phyloP scores from a whole-genome alignment of 2,113 vertebrate species.

The Polyodon spathula region DNA sequence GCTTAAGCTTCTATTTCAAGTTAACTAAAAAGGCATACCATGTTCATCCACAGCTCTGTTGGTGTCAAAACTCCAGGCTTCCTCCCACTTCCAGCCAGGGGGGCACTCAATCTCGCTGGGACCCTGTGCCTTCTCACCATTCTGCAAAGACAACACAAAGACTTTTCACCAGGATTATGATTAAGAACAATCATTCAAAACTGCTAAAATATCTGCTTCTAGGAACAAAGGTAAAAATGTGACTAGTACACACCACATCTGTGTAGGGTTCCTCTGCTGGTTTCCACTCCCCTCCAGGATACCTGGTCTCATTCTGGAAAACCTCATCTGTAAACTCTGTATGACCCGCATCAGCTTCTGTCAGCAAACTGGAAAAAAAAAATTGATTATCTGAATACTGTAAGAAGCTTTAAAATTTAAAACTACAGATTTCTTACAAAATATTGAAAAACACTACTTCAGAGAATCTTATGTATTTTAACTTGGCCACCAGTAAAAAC shows the following conservation, averaged over 20 bases:
- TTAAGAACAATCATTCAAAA: background rate
- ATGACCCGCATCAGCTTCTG: conserved; percentile 90
- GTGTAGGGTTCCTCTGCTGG: conserved; percentile 69
- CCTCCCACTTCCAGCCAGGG: conserved; percentile 80
- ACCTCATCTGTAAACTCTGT: conserved; percentile 91
- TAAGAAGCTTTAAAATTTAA: background rate
- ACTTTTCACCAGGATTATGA: conserved; percentile 13
- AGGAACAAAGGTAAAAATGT: background rate
- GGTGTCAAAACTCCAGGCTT: conserved; percentile 79
- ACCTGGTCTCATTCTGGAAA: conserved; percentile 83
- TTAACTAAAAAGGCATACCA: conserved; percentile 46
- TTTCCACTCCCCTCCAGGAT: conserved; percentile 87
- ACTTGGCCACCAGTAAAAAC: too few species aligned
- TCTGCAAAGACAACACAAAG: conserved; percentile 51
- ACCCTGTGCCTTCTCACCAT: conserved; percentile 75
- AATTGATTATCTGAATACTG: background rate
- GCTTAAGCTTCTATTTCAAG: too few species aligned
- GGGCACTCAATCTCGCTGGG: conserved; percentile 73
- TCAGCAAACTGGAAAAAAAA: conserved; percentile 63
- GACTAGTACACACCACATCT: conserved; percentile 68
- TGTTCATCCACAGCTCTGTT: conserved; percentile 93
- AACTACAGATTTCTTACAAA: conserved; percentile 8
- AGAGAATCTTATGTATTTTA: too few species aligned
- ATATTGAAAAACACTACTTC: conserved; percentile 1
- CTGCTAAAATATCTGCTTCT: background rate